phyloP scores from a whole-genome alignment of 2,797 vertebrate species.

The Gambelia wislizenii region DNA sequence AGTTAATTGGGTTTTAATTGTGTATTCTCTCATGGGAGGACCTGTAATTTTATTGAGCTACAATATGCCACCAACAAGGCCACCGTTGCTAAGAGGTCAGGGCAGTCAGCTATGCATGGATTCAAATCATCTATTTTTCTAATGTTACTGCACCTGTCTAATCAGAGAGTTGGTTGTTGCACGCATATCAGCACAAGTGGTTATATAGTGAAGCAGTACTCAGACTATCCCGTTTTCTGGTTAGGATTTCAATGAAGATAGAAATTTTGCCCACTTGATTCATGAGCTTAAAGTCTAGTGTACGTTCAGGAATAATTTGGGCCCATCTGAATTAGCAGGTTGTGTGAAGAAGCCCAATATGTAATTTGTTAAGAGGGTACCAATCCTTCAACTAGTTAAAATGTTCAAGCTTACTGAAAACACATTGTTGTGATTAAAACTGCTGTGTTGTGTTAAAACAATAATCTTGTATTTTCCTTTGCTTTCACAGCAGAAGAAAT shows the following conservation, averaged over 20 bases:
- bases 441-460: not conserved
- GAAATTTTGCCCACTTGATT: not conserved
- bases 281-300: not conserved
- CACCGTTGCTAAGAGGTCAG: not conserved
- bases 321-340: not conserved
- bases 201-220: not conserved
- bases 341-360: not conserved
- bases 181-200: not conserved
- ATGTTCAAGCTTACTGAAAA: not conserved
- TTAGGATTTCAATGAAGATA: not conserved
- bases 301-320: not conserved
- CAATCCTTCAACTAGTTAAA: not conserved
- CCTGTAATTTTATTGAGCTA: conserved; percentile 21
- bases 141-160: not conserved
- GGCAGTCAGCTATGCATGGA: conserved; percentile 7
- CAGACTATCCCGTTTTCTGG: not conserved
- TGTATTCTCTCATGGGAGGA: conserved; percentile 16
- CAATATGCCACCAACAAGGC: not conserved
- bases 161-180: not conserved
- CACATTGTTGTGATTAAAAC: not conserved
- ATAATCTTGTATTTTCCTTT: not conserved
- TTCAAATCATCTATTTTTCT: not conserved
- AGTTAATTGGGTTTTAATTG: conserved; percentile 39
- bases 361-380: not conserved
- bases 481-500: not conserved